phyloP scores from a whole-genome alignment of 1,140 invertebrate genomes.

The Zaprionus tsacasi region DNA sequence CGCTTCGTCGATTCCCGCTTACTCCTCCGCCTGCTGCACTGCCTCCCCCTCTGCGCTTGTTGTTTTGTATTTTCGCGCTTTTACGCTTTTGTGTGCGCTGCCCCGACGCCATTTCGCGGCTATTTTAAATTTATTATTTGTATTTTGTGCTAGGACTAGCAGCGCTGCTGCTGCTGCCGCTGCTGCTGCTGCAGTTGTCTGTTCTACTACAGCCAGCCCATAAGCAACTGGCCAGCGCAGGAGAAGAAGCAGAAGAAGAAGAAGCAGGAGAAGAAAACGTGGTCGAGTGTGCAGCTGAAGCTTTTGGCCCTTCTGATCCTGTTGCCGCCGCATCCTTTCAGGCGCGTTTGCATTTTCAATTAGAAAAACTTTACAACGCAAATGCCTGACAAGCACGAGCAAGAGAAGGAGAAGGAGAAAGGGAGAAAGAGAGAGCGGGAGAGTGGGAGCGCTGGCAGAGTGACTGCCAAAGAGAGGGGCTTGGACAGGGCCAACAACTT shows the following conservation, averaged over 20 bases:
- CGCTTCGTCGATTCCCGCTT: conserved; percentile 7
- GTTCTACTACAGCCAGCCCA: conserved; percentile 10
- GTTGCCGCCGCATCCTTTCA: conserved; percentile 10
- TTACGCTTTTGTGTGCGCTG: conserved; percentile 62
- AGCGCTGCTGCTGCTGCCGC: conserved; percentile 38
- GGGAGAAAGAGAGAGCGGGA: background rate
- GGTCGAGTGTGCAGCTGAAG: conserved; percentile 37
- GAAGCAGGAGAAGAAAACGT: background rate
- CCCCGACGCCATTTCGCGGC: conserved; percentile 65
- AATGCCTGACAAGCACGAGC: conserved; percentile 75
- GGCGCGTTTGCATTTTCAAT: conserved; percentile 78
- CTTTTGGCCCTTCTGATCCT: conserved; percentile 35
- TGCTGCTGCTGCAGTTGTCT: conserved; percentile 21
- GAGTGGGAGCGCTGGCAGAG: background rate
- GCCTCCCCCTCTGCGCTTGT: conserved; percentile 16
- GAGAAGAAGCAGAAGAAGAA: conserved; percentile 20
- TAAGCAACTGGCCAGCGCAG: conserved; percentile 16
- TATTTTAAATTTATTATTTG: conserved; percentile 82
- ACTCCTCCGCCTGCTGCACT: background rate
- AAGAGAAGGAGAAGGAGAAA: background rate
- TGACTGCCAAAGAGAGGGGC: background rate
- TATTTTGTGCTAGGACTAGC: conserved; percentile 53
- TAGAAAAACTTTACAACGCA: conserved; percentile 78
- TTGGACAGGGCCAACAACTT: conserved; percentile 25
- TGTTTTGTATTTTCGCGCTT: conserved; percentile 80